Conservation (phyloP, 2,113 vertebrate genomes). For the Mastomys coucha region DNA sequence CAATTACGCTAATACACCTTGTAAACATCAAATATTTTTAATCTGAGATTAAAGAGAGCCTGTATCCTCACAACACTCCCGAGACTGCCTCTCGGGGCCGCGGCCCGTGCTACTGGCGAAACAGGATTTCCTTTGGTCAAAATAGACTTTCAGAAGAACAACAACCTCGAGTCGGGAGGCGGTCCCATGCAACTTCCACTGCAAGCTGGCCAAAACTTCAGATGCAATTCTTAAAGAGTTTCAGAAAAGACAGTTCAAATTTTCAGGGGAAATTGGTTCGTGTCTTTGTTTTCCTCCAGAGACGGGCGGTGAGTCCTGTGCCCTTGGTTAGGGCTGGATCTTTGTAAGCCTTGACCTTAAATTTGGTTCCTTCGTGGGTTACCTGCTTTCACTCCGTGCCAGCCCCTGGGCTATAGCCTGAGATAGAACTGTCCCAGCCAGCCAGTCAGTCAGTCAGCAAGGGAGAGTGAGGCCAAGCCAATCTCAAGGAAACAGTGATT, state of each 20-base stretch:
- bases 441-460: background rate
- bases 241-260: conserved; percentile 20
- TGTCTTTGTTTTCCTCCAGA: background rate
- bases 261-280: conserved; percentile 7
- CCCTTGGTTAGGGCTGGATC: background rate
- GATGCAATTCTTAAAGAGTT: conserved; percentile 35
- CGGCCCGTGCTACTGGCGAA: conserved; percentile 78
- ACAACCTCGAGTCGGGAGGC: conserved; percentile 74
- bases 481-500: background rate
- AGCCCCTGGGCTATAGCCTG: background rate
- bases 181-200: conserved; percentile 71
- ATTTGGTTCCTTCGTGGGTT: background rate
- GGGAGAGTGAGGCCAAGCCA: background rate
- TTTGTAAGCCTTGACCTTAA: background rate
- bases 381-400: background rate
- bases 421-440: background rate
- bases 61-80: conserved; percentile 76
- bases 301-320: background rate
- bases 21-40: conserved; percentile 86
- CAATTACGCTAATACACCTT: conserved; percentile 85
- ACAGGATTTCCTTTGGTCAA: conserved; percentile 85
- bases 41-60: conserved; percentile 83
- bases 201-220: conserved; percentile 52
- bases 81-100: conserved; percentile 66
- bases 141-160: conserved; percentile 82